These are phyloP conservation scores for Carassius gibelio DNA, from an alignment of 2,113 vertebrate genomes.

Conservation along the genomic window DNA sequence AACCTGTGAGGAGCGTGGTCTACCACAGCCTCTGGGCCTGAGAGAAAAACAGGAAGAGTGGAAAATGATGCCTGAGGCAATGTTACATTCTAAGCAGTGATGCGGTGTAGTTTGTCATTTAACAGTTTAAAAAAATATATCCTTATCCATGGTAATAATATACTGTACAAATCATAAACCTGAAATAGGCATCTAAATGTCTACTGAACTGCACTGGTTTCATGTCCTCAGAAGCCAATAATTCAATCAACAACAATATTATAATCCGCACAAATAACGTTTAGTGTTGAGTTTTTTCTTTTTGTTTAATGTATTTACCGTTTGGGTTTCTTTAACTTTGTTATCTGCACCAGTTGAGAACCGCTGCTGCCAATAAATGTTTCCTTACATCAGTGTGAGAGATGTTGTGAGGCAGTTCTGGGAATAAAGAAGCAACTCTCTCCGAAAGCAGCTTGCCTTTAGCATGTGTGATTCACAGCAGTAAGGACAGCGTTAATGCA, in stretches of 20 bases:
- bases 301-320: too few relatives aligned
- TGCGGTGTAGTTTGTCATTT: constrained; percentile 26
- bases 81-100: constrained; percentile 57
- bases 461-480: constrained; percentile 51
- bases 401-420: background rate
- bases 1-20: constrained; percentile 51
- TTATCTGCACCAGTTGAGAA: background rate
- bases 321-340: too few relatives aligned
- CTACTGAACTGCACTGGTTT: too few relatives aligned
- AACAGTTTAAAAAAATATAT: too few relatives aligned
- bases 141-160: too few relatives aligned
- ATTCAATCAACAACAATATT: too few relatives aligned
- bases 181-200: too few relatives aligned
- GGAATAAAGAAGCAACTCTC: background rate
- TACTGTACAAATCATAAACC: too few relatives aligned
- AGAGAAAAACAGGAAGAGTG: constrained; percentile 53
- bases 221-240: too few relatives aligned
- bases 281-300: too few relatives aligned
- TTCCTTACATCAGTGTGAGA: background rate
- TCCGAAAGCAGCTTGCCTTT: background rate
- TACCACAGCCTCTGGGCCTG: constrained; percentile 58
- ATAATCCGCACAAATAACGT: too few relatives aligned
- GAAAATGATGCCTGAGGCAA: constrained; percentile 61
- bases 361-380: background rate
- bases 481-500: constrained; percentile 61